A percentile compares a stretch with the other conserved stretches of the same genome.
phyloP scores from a whole-genome alignment of 2,113 vertebrate genomes.

The Microtus pennsylvanicus region DNA sequence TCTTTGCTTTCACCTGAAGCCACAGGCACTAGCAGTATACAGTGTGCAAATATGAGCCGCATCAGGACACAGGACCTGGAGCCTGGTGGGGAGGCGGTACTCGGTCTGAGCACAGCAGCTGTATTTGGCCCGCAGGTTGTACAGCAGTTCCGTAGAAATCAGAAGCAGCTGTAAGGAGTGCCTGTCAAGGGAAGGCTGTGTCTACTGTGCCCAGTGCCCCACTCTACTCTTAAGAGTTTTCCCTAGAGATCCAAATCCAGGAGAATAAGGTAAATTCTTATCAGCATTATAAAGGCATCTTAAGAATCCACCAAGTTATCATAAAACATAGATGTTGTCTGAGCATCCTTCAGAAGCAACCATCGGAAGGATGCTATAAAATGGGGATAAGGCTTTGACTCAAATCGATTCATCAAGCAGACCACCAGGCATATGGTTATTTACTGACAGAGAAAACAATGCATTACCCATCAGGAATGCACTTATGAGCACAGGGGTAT shows the following conservation, averaged over 20 bases:
- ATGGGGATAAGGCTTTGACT: neutral
- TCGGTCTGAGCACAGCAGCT: neutral
- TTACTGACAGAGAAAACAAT: slow-evolving; percentile 48
- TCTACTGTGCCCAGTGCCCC: neutral
- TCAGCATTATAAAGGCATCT: neutral
- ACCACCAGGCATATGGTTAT: neutral
- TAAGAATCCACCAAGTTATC: slow-evolving; percentile 25
- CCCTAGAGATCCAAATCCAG: slow-evolving; percentile 22
- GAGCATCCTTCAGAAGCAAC: slow-evolving; percentile 1
- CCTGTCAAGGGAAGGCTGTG: neutral
- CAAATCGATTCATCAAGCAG: neutral
- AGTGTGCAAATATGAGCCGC: neutral
- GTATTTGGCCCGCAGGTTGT: neutral
- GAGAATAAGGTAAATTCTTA: slow-evolving; percentile 28
- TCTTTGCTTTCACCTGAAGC: neutral
- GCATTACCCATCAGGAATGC: neutral
- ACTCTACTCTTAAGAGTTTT: neutral
- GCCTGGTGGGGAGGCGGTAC: neutral
- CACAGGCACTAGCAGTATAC: neutral
- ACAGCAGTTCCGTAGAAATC: neutral
- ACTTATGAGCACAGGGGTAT: neutral
- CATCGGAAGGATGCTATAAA: neutral
- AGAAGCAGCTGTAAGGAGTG: neutral
- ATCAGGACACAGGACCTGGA: slow-evolving; percentile 12
- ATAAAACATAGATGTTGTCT: neutral